These are phyloP conservation scores for Coleophora deauratella DNA, from an alignment of 2,888 invertebrate species.

Conservation along the genomic window DNA sequence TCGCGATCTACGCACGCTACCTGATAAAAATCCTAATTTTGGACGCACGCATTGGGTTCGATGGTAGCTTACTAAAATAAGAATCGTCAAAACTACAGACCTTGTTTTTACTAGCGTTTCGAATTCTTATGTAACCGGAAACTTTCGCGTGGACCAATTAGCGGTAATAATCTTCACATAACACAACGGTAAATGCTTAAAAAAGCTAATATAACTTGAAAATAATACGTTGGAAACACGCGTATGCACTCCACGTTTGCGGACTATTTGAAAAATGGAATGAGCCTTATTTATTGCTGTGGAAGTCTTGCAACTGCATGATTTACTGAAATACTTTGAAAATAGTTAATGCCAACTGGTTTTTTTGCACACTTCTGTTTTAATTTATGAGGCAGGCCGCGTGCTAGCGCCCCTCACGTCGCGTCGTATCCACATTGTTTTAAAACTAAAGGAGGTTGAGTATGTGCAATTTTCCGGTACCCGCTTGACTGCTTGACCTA, in stretches of 20 bases:
- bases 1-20: conserved; percentile 50
- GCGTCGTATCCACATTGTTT: too few relatives aligned
- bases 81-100: conserved; percentile 15
- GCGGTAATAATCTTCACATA: too few relatives aligned
- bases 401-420: too few relatives aligned
- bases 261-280: background rate
- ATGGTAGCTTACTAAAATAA: conserved; percentile 43
- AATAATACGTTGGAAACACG: conserved; percentile 31
- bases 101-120: conserved; percentile 1
- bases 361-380: too few relatives aligned
- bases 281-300: too few relatives aligned
- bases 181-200: conserved; percentile 13
- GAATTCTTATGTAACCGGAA: conserved; percentile 1
- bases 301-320: too few relatives aligned
- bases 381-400: too few relatives aligned
- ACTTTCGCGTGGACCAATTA: background rate
- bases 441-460: background rate
- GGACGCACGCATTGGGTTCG: conserved; percentile 45
- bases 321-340: background rate
- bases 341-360: too few relatives aligned
- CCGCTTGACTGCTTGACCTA: conserved; percentile 34
- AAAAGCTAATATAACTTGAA: conserved; percentile 41
- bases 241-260: background rate
- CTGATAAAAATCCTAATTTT: conserved; percentile 49
- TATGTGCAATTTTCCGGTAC: conserved; percentile 7